Percentiles rank a stretch among this genome's conserved stretches.
Evolutionary conservation across 2,888 invertebrate genomes (phyloP).

Genomic region (Megalurothrips usitatus): DNA sequence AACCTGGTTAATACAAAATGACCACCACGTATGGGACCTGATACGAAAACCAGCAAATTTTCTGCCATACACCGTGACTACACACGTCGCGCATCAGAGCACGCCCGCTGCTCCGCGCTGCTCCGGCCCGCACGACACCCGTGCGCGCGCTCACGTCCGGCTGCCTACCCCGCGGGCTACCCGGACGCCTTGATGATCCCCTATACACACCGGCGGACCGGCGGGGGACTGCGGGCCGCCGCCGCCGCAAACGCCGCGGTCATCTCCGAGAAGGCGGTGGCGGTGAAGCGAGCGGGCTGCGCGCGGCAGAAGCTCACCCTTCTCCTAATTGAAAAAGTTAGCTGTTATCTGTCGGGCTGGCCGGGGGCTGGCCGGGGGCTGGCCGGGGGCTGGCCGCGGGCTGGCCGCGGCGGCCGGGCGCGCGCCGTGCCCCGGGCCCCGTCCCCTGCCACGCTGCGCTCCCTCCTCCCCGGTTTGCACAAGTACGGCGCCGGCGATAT

Average conservation of each 20-base stretch:
- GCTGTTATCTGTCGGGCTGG: slow-evolving; percentile 19
- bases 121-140: too few relatives aligned
- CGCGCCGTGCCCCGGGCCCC: not conserved
- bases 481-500: not conserved
- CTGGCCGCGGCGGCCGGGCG: not conserved
- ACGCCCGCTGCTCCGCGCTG: too few relatives aligned
- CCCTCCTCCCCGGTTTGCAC: not conserved
- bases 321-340: slow-evolving; percentile 21
- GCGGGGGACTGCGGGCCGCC: not conserved
- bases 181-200: too few relatives aligned
- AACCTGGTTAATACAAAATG: too few relatives aligned
- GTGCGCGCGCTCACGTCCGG: too few relatives aligned
- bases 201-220: too few relatives aligned
- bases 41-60: too few relatives aligned
- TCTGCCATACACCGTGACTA: too few relatives aligned
- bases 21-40: too few relatives aligned
- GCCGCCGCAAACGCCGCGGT: not conserved
- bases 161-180: too few relatives aligned
- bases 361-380: not conserved
- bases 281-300: not conserved
- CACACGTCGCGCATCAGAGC: too few relatives aligned
- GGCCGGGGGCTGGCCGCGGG: too few relatives aligned
- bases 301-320: not conserved
- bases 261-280: not conserved
- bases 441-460: not conserved